phyloP scores from a whole-genome alignment of 2,888 invertebrate genomes.

The Crocallis elinguaria region DNA sequence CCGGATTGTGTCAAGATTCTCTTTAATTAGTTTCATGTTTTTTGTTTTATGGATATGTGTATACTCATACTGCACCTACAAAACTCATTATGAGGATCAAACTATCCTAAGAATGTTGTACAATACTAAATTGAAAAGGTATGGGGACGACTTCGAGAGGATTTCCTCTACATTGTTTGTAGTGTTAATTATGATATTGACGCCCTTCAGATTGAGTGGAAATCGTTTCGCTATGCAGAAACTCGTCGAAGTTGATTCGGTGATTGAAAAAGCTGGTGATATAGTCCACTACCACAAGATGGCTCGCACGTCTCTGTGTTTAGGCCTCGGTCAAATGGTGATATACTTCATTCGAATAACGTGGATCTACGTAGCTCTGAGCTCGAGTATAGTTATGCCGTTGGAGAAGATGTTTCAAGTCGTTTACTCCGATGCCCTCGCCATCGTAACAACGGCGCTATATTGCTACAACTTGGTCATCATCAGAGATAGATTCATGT shows the following conservation, averaged over 20 bases:
- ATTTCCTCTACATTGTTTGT: conserved; percentile 48
- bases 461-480: conserved; percentile 53
- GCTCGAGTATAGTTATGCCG: conserved; percentile 48
- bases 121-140: conserved; percentile 60
- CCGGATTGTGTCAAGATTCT: conserved; percentile 42
- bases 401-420: conserved; percentile 58
- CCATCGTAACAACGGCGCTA: conserved; percentile 50
- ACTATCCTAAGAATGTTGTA: conserved; percentile 61
- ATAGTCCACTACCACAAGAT: conserved; percentile 49
- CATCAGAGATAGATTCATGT: conserved; percentile 53
- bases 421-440: conserved; percentile 51
- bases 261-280: conserved; percentile 51
- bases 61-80: conserved; percentile 56
- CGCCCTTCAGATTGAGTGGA: conserved; percentile 52
- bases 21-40: conserved; percentile 48
- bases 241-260: conserved; percentile 54
- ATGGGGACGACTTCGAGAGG: conserved; percentile 64
- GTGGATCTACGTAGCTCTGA: conserved; percentile 54
- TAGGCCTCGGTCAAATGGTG: conserved; percentile 44
- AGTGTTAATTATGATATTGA: conserved; percentile 55
- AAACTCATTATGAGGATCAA: conserved; percentile 52
- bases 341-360: conserved; percentile 48
- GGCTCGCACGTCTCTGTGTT: conserved; percentile 40
- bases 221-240: conserved; percentile 44
- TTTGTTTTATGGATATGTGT: conserved; percentile 46